Conservation (phyloP, 1,140 invertebrate genomes). For the Tribolium castaneum region DNA sequence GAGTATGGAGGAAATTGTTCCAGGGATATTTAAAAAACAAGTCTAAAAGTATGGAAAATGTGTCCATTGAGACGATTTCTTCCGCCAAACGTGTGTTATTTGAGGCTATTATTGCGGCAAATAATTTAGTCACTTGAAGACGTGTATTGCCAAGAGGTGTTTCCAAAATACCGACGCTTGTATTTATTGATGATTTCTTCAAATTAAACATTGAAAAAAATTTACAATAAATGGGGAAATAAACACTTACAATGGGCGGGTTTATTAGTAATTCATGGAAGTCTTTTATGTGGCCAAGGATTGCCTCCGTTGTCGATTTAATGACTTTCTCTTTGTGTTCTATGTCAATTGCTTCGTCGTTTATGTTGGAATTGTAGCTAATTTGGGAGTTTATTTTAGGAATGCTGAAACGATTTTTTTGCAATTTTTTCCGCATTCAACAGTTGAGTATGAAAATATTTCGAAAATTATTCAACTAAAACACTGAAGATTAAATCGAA, state of each 20-base stretch:
- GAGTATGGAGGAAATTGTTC: slow-evolving; percentile 92
- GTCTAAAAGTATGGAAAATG: slow-evolving; percentile 73
- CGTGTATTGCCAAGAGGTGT: slow-evolving; percentile 82
- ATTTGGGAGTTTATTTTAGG: slow-evolving; percentile 53
- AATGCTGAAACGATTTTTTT: slow-evolving; percentile 48
- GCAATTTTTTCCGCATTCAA: not conserved
- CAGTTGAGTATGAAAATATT: too few relatives aligned
- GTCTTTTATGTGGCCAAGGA: slow-evolving; percentile 75
- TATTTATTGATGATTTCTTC: slow-evolving; percentile 69
- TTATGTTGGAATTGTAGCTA: slow-evolving; percentile 54
- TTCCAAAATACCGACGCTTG: slow-evolving; percentile 74
- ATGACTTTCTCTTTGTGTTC: slow-evolving; percentile 69
- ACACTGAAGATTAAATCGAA: too few relatives aligned
- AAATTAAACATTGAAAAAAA: not conserved
- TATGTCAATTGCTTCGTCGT: slow-evolving; percentile 62
- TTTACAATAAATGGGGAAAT: slow-evolving; percentile 13
- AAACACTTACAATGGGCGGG: slow-evolving; percentile 75
- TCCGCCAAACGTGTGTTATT: slow-evolving; percentile 71
- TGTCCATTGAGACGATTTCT: slow-evolving; percentile 64
- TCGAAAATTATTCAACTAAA: too few relatives aligned
- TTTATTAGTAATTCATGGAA: slow-evolving; percentile 78
- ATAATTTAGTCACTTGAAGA: slow-evolving; percentile 79
- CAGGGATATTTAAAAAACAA: slow-evolving; percentile 85
- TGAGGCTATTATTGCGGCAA: slow-evolving; percentile 75
- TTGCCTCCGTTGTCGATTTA: slow-evolving; percentile 70